Evolutionary conservation across 2,113 vertebrate species (phyloP).

Genomic region (Daphoenositta chrysoptera): DNA sequence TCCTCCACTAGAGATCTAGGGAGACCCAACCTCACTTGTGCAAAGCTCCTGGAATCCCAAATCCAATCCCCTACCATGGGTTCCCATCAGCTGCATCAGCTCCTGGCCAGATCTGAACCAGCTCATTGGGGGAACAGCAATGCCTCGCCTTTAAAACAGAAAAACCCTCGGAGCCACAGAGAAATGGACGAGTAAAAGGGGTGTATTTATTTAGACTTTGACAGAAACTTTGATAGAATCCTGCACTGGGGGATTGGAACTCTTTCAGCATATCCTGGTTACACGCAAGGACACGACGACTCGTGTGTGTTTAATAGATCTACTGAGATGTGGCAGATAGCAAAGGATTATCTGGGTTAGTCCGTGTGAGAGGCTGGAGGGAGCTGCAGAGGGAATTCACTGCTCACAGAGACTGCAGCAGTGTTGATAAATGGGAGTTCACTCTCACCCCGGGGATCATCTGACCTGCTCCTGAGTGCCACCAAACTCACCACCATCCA

Average conservation of each 20-base stretch:
- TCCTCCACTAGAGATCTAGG: not conserved
- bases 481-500: not conserved
- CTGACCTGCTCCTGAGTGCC: not conserved
- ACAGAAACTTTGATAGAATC: not conserved
- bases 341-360: constrained; percentile 53
- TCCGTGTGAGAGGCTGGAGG: not conserved
- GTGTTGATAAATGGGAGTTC: not conserved
- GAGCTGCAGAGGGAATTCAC: not conserved
- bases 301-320: not conserved
- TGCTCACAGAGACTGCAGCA: not conserved
- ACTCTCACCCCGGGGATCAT: not conserved
- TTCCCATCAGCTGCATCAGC: not conserved
- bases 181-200: not conserved
- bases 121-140: not conserved
- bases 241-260: not conserved
- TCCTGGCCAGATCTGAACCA: not conserved
- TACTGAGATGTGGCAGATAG: constrained; percentile 29
- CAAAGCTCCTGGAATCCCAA: not conserved
- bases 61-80: not conserved
- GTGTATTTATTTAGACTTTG: not conserved
- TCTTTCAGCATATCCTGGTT: not conserved
- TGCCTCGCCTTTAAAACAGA: not conserved
- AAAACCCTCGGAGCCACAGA: not conserved
- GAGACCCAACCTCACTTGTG: not conserved
- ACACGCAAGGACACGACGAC: constrained; percentile 5